A percentile compares a stretch with the other conserved stretches of the same genome.
Evolutionary conservation across 1,140 invertebrate genomes (phyloP).

Genomic region (Drosophila micromelanica): DNA sequence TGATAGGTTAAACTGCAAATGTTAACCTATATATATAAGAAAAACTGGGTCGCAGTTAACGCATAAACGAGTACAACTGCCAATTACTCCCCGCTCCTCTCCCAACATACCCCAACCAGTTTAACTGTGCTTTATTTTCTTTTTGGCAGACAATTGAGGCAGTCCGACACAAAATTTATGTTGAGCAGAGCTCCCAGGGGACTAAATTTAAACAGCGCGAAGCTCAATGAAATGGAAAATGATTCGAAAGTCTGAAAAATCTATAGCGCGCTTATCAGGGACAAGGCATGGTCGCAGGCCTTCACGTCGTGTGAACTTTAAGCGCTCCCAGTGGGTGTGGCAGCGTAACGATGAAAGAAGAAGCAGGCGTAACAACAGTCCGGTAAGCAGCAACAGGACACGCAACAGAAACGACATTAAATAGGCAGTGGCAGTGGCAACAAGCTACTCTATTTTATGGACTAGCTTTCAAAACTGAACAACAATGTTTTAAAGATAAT

Average conservation of each 20-base stretch:
- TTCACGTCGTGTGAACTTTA: slow-evolving; percentile 48
- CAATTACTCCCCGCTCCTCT: not conserved
- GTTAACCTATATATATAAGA: not conserved
- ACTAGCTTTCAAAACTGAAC: too few species aligned
- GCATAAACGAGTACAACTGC: not conserved
- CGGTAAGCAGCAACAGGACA: slow-evolving; percentile 32
- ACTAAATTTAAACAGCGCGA: slow-evolving; percentile 73
- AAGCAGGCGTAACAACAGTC: slow-evolving; percentile 19
- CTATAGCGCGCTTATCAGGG: slow-evolving; percentile 74
- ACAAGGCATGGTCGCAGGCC: slow-evolving; percentile 48
- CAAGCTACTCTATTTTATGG: not conserved
- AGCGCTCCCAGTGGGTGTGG: slow-evolving; percentile 27
- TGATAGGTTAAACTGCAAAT: not conserved
- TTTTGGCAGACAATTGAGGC: slow-evolving; percentile 4
- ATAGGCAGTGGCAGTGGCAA: not conserved
- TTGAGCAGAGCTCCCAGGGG: slow-evolving; percentile 13
- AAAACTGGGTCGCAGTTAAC: slow-evolving; percentile 18
- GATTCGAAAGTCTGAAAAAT: slow-evolving; percentile 62
- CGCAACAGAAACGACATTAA: slow-evolving; percentile 1
- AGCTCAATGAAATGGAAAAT: slow-evolving; percentile 70
- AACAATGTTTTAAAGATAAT: too few species aligned
- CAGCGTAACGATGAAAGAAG: not conserved
- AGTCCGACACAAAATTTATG: slow-evolving; percentile 17
- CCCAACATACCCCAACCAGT: not conserved
- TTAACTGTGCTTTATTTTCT: not conserved